These are phyloP conservation scores for Ditylenchus weischeri DNA, from an alignment of 2,888 invertebrate species.

Conservation along the genomic window DNA sequence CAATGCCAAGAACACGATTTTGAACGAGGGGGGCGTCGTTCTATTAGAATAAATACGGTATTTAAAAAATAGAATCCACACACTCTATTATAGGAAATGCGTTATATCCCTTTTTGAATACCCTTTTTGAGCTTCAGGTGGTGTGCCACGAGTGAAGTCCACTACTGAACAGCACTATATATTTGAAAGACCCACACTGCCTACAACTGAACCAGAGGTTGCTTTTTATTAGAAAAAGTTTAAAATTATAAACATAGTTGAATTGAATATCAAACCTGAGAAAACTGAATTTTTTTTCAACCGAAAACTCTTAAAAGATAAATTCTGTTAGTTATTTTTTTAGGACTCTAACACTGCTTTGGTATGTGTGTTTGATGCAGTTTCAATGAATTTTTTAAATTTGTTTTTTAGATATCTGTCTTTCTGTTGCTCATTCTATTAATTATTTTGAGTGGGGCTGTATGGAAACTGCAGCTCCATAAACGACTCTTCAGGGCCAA, in stretches of 20 bases:
- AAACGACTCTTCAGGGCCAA: conserved; percentile 56
- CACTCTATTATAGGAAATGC: too few relatives aligned
- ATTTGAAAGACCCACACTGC: conserved; percentile 52
- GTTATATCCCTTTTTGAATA: too few relatives aligned
- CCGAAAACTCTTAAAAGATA: too few relatives aligned
- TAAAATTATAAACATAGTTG: too few relatives aligned
- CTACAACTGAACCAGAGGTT: conserved; percentile 18
- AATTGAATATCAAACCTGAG: too few relatives aligned
- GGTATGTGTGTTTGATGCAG: not conserved
- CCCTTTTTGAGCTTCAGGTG: conserved; percentile 13
- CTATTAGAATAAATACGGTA: too few relatives aligned
- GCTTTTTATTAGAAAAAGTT: too few relatives aligned
- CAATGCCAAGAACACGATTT: too few relatives aligned
- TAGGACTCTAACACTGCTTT: conserved; percentile 16
- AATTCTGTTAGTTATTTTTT: too few relatives aligned
- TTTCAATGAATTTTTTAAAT: not conserved
- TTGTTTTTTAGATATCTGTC: conserved; percentile 30
- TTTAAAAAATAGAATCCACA: too few relatives aligned
- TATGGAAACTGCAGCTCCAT: conserved; percentile 54
- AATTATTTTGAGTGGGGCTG: conserved; percentile 54
- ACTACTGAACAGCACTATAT: conserved; percentile 46
- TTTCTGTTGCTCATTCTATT: conserved; percentile 56
- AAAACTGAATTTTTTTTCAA: too few relatives aligned
- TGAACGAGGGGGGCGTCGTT: too few relatives aligned
- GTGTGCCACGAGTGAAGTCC: not conserved